phyloP scores from a whole-genome alignment of 2,888 invertebrate species.

The Pyrrhosoma nymphula region DNA sequence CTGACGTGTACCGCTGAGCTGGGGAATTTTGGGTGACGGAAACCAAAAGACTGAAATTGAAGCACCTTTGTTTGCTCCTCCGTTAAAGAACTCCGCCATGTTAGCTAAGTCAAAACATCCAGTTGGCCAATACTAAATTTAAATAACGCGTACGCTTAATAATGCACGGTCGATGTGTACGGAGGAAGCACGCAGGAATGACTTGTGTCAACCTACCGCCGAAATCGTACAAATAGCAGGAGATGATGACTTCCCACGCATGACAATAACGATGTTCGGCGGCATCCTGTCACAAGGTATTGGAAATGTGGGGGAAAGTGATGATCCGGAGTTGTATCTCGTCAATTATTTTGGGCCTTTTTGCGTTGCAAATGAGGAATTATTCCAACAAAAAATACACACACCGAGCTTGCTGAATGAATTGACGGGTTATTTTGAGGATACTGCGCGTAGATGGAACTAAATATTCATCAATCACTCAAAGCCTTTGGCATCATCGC shows the following conservation, averaged over 20 bases:
- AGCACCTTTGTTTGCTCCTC: background rate
- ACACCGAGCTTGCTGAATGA: background rate
- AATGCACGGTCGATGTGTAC: background rate
- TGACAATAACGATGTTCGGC: background rate
- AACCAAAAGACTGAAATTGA: background rate
- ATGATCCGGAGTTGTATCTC: background rate
- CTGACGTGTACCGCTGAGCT: background rate
- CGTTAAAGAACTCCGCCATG: background rate
- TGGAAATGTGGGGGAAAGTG: background rate
- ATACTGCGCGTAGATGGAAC: background rate
- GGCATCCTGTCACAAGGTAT: background rate
- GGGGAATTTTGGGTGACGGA: background rate
- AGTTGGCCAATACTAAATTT: background rate
- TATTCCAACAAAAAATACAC: background rate
- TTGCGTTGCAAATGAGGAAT: background rate
- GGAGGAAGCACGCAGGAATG: background rate
- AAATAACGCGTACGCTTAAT: background rate
- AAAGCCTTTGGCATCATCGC: background rate
- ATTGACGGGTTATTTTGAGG: background rate
- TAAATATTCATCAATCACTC: constrained; percentile 13
- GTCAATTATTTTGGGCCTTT: background rate
- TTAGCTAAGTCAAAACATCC: background rate
- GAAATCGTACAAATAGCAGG: background rate
- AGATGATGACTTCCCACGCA: background rate
- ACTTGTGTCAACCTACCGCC: background rate